phyloP scores from a whole-genome alignment of 2,113 vertebrate genomes.

The Perca schrenkii region DNA sequence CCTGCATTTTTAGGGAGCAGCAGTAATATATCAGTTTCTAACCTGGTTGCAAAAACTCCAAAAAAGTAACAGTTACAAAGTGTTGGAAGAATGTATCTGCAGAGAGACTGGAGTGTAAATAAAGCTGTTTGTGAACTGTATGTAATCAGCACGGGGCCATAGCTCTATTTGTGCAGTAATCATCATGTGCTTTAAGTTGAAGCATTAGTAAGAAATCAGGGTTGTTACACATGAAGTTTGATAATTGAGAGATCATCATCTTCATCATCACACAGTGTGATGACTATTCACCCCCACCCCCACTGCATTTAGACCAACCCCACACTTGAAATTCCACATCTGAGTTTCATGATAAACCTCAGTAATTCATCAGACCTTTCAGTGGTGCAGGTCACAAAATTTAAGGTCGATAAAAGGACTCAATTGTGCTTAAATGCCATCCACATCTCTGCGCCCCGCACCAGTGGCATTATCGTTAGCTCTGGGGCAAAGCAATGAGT shows the following conservation, averaged over 20 bases:
- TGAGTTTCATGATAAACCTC: conserved; percentile 5
- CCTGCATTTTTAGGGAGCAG: conserved; percentile 11
- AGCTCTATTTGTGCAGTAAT: background rate
- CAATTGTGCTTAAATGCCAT: conserved; percentile 48
- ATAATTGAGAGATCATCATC: background rate
- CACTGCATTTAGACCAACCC: background rate
- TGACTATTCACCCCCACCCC: background rate
- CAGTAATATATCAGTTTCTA: background rate
- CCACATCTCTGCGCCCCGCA: conserved; percentile 13
- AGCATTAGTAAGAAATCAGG: no score
- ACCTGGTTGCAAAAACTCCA: background rate
- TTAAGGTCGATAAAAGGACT: conserved; percentile 28
- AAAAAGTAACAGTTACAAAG: background rate
- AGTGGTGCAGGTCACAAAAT: conserved; percentile 1
- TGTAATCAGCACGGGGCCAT: background rate
- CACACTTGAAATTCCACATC: background rate
- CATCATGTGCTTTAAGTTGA: no score
- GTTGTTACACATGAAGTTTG: no score
- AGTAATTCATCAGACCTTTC: conserved; percentile 34
- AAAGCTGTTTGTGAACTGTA: background rate
- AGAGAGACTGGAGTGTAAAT: background rate
- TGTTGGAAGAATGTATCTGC: background rate
- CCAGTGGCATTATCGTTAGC: conserved; percentile 36
- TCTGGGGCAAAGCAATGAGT: conserved; percentile 11
- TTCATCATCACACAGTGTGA: background rate